phyloP scores from a whole-genome alignment of 2,888 invertebrate species.

The Listrodromus nycthemerus region DNA sequence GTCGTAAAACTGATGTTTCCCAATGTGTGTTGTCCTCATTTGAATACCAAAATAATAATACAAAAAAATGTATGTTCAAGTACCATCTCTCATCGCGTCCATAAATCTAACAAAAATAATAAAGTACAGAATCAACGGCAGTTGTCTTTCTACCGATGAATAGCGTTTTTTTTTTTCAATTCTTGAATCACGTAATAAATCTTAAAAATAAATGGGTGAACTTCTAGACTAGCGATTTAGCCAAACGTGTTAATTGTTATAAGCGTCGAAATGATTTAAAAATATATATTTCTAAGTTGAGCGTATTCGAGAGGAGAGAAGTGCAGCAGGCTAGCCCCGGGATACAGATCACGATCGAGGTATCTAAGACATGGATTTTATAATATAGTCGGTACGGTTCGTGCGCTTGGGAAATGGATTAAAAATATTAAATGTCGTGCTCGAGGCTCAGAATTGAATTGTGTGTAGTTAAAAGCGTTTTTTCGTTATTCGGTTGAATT shows the following conservation, averaged over 20 bases:
- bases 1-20: slow-evolving; percentile 75
- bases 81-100: not conserved
- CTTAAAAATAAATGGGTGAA: slow-evolving; percentile 23
- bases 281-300: slow-evolving; percentile 63
- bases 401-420: slow-evolving; percentile 6
- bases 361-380: slow-evolving; percentile 40
- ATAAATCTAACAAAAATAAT: slow-evolving; percentile 14
- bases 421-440: slow-evolving; percentile 20
- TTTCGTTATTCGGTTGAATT: slow-evolving; percentile 19
- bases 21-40: slow-evolving; percentile 18
- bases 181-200: slow-evolving; percentile 38
- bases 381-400: slow-evolving; percentile 50
- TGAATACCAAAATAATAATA: slow-evolving; percentile 9
- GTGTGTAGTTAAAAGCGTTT: not conserved
- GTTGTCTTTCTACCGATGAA: slow-evolving; percentile 63
- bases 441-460: slow-evolving; percentile 1
- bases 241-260: slow-evolving; percentile 64
- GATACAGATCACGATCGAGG: slow-evolving; percentile 34
- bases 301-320: slow-evolving; percentile 47
- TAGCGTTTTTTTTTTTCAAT: slow-evolving; percentile 57
- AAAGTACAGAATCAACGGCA: slow-evolving; percentile 61
- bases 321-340: slow-evolving; percentile 55
- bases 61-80: not conserved
- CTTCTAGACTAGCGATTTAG: slow-evolving; percentile 45
- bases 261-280: slow-evolving; percentile 49